Percentiles rank a stretch among this genome's conserved stretches.
Evolutionary conservation across 2,113 vertebrate genomes (phyloP).

Genomic region (Brachyhypopomus occidentalis): DNA sequence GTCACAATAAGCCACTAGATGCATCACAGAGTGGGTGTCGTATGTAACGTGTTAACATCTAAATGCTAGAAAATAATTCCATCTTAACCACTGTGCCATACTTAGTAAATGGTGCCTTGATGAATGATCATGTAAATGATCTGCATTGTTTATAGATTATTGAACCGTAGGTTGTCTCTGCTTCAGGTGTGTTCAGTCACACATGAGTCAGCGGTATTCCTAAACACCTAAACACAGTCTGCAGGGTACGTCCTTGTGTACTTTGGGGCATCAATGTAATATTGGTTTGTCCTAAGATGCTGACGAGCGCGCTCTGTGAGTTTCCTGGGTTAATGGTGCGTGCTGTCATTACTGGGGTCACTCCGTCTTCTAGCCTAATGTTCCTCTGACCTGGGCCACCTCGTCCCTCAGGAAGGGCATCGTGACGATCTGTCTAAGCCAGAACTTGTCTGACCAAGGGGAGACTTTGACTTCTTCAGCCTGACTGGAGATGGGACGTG

Average conservation of each 20-base stretch:
- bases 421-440: background rate
- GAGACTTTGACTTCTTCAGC: background rate
- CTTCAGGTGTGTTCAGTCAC: conserved; percentile 6
- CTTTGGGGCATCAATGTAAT: background rate
- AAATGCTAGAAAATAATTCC: background rate
- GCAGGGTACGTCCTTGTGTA: background rate
- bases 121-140: conserved; percentile 2
- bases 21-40: background rate
- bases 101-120: background rate
- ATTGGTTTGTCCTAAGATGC: too few species aligned
- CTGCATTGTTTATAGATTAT: conserved; percentile 42
- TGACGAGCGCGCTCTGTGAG: background rate
- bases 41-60: background rate
- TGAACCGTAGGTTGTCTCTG: background rate
- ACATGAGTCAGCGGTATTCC: conserved; percentile 18
- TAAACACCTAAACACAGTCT: conserved; percentile 1
- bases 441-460: background rate
- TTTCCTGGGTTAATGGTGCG: conserved; percentile 1
- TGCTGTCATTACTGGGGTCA: background rate
- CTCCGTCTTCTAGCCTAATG: background rate
- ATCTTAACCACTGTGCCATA: background rate
- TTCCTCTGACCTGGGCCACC: background rate
- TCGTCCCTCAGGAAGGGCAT: background rate
- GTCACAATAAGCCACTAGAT: background rate
- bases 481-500: background rate